These are phyloP conservation scores for Blera fallax DNA, from an alignment of 2,888 invertebrate species.

Conservation along the genomic window DNA sequence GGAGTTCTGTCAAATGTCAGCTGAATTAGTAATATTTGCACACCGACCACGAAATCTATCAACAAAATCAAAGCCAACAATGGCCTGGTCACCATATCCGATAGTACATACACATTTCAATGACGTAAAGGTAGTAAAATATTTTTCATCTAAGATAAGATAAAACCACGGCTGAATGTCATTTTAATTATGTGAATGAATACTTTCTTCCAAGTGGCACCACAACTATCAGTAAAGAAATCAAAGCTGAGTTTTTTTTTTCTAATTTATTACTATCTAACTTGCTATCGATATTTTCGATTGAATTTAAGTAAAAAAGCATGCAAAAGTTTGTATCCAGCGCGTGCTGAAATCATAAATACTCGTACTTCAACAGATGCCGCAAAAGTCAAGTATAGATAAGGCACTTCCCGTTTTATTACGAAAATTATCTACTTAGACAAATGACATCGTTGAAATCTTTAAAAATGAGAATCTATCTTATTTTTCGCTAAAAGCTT, in stretches of 20 bases:
- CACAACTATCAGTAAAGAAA: background rate
- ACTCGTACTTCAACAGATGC: background rate
- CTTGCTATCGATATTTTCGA: background rate
- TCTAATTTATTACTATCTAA: background rate
- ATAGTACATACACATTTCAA: background rate
- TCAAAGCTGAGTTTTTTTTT: background rate
- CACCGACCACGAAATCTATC: background rate
- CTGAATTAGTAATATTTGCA: background rate
- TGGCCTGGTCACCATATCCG: too few species aligned
- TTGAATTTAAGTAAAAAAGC: background rate
- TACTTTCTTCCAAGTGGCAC: background rate
- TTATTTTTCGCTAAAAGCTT: background rate
- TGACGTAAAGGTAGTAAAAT: background rate
- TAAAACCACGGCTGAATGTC: background rate
- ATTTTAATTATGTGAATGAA: slow-evolving; percentile 19
- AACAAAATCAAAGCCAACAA: background rate
- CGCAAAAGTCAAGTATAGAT: background rate
- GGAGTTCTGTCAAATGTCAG: too few species aligned
- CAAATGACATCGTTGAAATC: background rate
- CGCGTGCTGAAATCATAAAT: background rate
- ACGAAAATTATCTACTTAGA: background rate
- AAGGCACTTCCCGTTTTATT: background rate
- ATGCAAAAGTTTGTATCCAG: background rate
- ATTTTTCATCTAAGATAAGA: slow-evolving; percentile 3
- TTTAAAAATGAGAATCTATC: background rate